Evolutionary conservation across 2,797 vertebrate species (phyloP).

Genomic region (Erpetoichthys calabaricus): DNA sequence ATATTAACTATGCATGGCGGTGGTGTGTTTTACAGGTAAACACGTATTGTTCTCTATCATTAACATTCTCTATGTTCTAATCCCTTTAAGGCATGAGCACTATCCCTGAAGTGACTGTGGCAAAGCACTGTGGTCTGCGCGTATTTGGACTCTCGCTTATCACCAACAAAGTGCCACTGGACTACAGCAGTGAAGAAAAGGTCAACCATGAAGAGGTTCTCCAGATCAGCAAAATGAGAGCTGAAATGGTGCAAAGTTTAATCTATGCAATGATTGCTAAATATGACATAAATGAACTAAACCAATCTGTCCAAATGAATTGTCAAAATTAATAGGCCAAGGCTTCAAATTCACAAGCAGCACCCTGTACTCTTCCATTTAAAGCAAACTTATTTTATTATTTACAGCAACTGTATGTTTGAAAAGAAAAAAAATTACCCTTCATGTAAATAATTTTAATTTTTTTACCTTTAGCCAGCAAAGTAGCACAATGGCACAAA

Average conservation of each 20-base stretch:
- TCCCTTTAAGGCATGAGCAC: conserved; percentile 41
- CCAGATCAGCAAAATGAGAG: conserved; percentile 43
- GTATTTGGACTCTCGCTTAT: conserved; percentile 48
- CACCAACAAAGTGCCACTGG: conserved; percentile 49
- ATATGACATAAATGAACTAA: conserved; percentile 16
- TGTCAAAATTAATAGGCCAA: too few relatives aligned
- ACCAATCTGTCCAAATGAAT: too few relatives aligned
- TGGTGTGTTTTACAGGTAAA: conserved; percentile 12
- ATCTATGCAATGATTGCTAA: conserved; percentile 33
- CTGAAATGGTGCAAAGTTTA: conserved; percentile 39
- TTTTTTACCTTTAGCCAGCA: too few relatives aligned
- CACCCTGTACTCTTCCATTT: too few relatives aligned
- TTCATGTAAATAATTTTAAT: too few relatives aligned
- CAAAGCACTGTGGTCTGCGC: conserved; percentile 43
- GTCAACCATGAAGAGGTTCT: conserved; percentile 48
- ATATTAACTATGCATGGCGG: conserved; percentile 15
- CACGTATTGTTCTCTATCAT: conserved; percentile 15
- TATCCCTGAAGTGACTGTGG: conserved; percentile 47
- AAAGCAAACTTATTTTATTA: too few relatives aligned
- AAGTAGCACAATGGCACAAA: too few relatives aligned
- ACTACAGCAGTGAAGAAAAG: conserved; percentile 47
- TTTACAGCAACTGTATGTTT: too few relatives aligned
- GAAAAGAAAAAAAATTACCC: too few relatives aligned
- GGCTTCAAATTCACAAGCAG: too few relatives aligned
- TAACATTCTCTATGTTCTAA: conserved; percentile 7